These are phyloP conservation scores for Drosophila sulfurigaster DNA, from an alignment of 1,140 invertebrate species.

Conservation along the genomic window DNA sequence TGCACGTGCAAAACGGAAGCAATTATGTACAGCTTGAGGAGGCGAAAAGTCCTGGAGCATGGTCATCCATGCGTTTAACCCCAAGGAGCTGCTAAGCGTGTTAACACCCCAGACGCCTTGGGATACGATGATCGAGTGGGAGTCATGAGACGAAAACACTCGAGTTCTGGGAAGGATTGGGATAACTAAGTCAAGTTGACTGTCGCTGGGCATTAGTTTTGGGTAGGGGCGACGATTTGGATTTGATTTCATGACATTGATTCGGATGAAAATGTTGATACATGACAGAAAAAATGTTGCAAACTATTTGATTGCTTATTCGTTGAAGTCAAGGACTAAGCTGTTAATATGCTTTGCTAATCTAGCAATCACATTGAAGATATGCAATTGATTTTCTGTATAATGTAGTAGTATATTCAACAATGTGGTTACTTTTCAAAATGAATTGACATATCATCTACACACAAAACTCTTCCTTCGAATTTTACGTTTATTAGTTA, in stretches of 20 bases:
- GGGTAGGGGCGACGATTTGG: slow-evolving; percentile 1
- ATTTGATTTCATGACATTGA: slow-evolving; percentile 20
- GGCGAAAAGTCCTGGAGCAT: slow-evolving; percentile 5
- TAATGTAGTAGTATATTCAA: no score
- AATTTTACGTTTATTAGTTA: no score
- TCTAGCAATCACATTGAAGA: no score
- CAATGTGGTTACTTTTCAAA: no score
- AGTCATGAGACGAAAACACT: neutral
- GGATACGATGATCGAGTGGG: neutral
- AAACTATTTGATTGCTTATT: neutral
- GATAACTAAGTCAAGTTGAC: slow-evolving; percentile 8
- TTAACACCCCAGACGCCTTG: slow-evolving; percentile 1
- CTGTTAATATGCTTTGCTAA: neutral
- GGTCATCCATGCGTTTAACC: slow-evolving; percentile 17
- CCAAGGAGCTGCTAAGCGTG: neutral
- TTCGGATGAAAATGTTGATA: slow-evolving; percentile 5
- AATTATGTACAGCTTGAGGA: slow-evolving; percentile 75
- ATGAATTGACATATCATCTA: no score
- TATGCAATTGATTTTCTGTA: no score
- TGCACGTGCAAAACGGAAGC: slow-evolving; percentile 79
- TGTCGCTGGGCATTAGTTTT: neutral
- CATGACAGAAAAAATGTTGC: slow-evolving; percentile 1
- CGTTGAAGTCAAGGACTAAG: neutral
- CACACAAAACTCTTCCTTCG: no score
- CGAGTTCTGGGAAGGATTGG: neutral